Evolutionary conservation across 2,113 vertebrate species (phyloP).

Genomic region (Cyprinus carpio): DNA sequence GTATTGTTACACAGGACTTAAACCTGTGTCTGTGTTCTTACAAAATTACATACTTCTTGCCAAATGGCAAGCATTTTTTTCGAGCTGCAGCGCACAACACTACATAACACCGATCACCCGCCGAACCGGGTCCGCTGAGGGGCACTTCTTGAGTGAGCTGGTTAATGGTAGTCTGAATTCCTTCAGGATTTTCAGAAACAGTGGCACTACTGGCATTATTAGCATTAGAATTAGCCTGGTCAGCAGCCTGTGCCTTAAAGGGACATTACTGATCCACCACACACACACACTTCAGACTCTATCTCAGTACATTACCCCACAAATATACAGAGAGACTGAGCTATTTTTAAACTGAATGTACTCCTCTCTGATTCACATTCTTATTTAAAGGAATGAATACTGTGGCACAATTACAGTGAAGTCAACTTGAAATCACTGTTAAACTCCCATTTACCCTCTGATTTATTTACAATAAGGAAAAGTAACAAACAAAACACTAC

Average conservation of each 20-base stretch:
- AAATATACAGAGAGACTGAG: background rate
- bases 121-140: too few species aligned
- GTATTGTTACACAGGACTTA: too few species aligned
- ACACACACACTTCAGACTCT: background rate
- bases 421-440: background rate
- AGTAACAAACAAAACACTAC: too few species aligned
- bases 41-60: background rate
- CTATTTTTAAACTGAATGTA: background rate
- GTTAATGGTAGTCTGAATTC: constrained; percentile 31
- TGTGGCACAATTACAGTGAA: background rate
- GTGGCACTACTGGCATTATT: background rate
- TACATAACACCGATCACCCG: background rate
- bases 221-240: constrained; percentile 22
- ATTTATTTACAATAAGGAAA: background rate
- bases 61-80: background rate
- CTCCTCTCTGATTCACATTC: background rate
- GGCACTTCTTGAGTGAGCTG: background rate
- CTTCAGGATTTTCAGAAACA: background rate
- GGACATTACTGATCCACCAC: background rate
- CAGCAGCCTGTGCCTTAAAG: constrained; percentile 26
- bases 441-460: background rate
- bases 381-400: background rate
- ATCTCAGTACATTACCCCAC: background rate
- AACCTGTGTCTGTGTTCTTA: constrained; percentile 5
- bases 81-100: background rate